Evolutionary conservation across 2,888 invertebrate species (phyloP).

Genomic region (Alentia gelatinosa): DNA sequence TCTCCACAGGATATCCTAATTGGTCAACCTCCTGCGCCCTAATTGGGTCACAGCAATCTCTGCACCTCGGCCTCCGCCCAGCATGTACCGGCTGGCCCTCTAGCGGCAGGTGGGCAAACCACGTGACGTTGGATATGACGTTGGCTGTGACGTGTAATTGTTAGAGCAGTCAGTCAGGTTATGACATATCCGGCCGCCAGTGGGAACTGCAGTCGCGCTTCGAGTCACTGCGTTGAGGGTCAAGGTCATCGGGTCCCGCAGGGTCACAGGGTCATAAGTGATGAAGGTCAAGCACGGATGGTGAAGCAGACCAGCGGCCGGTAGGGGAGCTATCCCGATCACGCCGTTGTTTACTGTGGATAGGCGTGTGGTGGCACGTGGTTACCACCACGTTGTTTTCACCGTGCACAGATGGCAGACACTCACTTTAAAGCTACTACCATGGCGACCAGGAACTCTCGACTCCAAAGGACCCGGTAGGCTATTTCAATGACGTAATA

Average conservation of each 20-base stretch:
- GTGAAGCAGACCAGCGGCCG: neutral
- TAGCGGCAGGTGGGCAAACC: slow-evolving; percentile 13
- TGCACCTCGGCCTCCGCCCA: neutral
- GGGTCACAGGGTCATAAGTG: neutral
- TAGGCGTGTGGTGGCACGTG: neutral
- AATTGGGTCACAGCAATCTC: neutral
- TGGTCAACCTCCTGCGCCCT: neutral
- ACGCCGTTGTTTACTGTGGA: neutral
- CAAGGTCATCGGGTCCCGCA: neutral
- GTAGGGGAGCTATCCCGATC: neutral
- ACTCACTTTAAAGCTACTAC: too few species aligned
- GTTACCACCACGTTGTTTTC: neutral
- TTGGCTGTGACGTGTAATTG: neutral
- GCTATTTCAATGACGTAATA: too few species aligned
- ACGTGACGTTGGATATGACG: neutral
- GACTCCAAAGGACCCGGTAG: too few species aligned
- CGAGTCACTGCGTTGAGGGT: neutral
- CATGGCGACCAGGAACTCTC: too few species aligned
- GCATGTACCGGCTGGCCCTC: neutral
- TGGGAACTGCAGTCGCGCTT: too few species aligned
- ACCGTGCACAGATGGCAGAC: neutral
- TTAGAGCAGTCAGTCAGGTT: neutral
- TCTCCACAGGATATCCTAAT: neutral
- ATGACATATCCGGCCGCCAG: neutral
- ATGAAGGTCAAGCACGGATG: neutral